Evolutionary conservation across 1,140 invertebrate genomes (phyloP).

Genomic region (Drosophila carrolli): DNA sequence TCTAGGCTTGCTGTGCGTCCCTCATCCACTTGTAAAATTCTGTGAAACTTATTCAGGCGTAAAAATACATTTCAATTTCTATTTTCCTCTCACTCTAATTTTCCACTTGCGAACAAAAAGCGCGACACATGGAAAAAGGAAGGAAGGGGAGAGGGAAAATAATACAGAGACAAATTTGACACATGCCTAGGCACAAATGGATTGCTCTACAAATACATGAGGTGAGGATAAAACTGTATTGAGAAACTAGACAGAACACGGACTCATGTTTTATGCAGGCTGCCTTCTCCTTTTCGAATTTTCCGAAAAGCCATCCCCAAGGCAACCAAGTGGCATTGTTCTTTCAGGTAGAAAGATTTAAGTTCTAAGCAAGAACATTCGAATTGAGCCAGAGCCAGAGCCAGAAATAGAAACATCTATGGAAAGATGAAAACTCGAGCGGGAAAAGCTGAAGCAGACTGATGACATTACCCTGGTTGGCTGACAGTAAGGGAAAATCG

Average conservation of each 20-base stretch:
- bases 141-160: conserved; percentile 1
- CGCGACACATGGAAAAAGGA: conserved; percentile 32
- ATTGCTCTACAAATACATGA: conserved; percentile 52
- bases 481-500: conserved; percentile 4
- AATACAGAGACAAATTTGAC: conserved; percentile 64
- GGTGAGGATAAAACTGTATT: conserved; percentile 40
- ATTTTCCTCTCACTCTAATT: conserved; percentile 20
- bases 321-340: conserved; percentile 57
- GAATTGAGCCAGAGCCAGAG: neutral
- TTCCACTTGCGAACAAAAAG: conserved; percentile 35
- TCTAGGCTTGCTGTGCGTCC: conserved; percentile 9
- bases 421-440: conserved; percentile 22
- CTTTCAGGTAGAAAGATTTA: conserved; percentile 48
- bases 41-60: conserved; percentile 61
- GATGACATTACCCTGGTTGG: conserved; percentile 28
- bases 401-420: conserved; percentile 39
- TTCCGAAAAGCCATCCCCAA: conserved; percentile 30
- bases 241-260: conserved; percentile 27
- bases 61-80: conserved; percentile 75
- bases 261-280: conserved; percentile 73
- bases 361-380: conserved; percentile 44
- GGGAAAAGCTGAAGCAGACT: conserved; percentile 28
- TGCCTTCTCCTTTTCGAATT: conserved; percentile 11
- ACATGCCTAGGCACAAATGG: conserved; percentile 70
- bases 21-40: conserved; percentile 49